phyloP scores from a whole-genome alignment of 2,888 invertebrate genomes.

The Sepiola atlantica region DNA sequence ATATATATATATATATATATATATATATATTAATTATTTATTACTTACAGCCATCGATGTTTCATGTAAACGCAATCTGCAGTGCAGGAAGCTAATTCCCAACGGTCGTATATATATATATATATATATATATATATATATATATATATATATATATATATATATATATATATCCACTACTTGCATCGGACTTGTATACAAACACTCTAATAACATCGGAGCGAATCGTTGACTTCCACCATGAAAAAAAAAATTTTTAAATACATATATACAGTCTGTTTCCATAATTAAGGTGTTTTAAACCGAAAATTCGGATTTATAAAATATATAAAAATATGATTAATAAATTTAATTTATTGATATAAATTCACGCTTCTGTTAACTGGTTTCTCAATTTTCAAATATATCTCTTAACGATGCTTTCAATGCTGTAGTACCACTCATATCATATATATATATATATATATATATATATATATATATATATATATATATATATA shows the following conservation, averaged over 20 bases:
- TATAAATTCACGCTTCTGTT: too few relatives aligned
- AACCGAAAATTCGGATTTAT: too few relatives aligned
- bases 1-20: too few relatives aligned
- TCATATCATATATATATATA: background rate
- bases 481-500: background rate
- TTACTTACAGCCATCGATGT: too few relatives aligned
- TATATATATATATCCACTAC: too few relatives aligned
- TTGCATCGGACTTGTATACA: background rate
- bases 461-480: constrained; percentile 25
- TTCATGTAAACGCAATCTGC: too few relatives aligned
- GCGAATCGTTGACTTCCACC: background rate
- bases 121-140: background rate
- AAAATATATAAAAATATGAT: too few relatives aligned
- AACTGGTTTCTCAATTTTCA: too few relatives aligned
- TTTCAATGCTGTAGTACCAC: background rate
- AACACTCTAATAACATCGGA: background rate
- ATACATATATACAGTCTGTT: background rate
- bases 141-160: constrained; percentile 35
- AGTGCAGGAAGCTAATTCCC: background rate
- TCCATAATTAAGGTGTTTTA: too few relatives aligned
- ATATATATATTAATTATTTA: too few relatives aligned
- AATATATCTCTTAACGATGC: too few relatives aligned
- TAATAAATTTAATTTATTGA: too few relatives aligned
- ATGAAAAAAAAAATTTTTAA: background rate
- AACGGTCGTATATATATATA: background rate